phyloP scores from a whole-genome alignment of 2,888 invertebrate species.

The Abrostola tripartita region DNA sequence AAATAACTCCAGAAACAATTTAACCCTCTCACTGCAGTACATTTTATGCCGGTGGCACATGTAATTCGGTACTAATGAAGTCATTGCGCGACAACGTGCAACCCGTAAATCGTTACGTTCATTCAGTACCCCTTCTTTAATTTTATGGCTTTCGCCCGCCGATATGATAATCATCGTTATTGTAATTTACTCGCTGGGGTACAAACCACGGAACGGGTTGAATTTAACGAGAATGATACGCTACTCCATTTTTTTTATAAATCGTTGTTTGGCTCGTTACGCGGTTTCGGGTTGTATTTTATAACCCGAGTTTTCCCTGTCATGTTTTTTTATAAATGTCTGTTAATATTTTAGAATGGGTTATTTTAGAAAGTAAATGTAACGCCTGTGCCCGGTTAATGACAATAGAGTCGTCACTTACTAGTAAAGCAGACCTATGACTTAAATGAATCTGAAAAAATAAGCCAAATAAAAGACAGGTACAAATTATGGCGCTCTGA shows the following conservation, averaged over 20 bases:
- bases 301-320: background rate
- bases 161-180: conserved; percentile 72
- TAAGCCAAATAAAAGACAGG: background rate
- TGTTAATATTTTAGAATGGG: background rate
- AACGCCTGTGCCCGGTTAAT: too few species aligned
- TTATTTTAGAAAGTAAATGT: too few species aligned
- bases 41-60: conserved; percentile 42
- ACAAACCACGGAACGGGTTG: conserved; percentile 34
- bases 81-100: conserved; percentile 63
- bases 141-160: conserved; percentile 67
- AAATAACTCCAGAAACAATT: conserved; percentile 43
- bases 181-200: conserved; percentile 62
- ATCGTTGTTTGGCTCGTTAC: conserved; percentile 7
- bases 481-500: too few species aligned
- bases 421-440: too few species aligned
- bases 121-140: conserved; percentile 69
- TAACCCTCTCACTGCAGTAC: conserved; percentile 8
- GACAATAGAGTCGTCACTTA: too few species aligned
- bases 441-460: background rate
- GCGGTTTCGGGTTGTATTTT: conserved; percentile 1
- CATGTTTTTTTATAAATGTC: background rate
- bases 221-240: conserved; percentile 53
- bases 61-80: conserved; percentile 73
- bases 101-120: conserved; percentile 64
- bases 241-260: conserved; percentile 19